Conservation (phyloP, 2,888 invertebrate genomes). For the Leptothorax acervorum region DNA sequence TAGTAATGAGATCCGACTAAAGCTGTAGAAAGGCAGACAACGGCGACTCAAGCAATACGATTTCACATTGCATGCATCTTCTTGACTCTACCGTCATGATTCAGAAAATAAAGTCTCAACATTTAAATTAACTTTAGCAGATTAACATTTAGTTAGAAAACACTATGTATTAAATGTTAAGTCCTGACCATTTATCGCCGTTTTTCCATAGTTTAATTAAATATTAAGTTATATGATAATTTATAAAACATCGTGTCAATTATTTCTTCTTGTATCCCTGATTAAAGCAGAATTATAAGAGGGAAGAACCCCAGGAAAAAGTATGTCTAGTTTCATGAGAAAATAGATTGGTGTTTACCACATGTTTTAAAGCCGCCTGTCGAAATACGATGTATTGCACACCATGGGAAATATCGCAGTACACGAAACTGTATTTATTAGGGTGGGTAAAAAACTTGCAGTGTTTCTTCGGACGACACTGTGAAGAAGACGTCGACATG, state of each 20-base stretch:
- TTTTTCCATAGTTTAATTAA: no score
- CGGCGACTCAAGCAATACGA: slow-evolving; percentile 32
- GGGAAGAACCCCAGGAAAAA: not conserved
- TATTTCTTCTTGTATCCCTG: not conserved
- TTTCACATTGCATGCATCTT: slow-evolving; percentile 40
- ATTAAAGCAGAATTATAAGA: not conserved
- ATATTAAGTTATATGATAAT: not conserved
- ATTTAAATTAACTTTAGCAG: not conserved
- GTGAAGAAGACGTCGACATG: not conserved
- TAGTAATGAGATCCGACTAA: slow-evolving; percentile 51
- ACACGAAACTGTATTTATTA: slow-evolving; percentile 29
- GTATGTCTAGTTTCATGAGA: not conserved
- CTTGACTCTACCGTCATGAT: slow-evolving; percentile 29
- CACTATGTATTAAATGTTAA: not conserved
- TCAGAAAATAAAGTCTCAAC: slow-evolving; percentile 7
- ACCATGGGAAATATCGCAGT: slow-evolving; percentile 17
- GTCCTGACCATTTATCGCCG: no score
- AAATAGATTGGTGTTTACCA: not conserved
- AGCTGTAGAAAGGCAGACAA: slow-evolving; percentile 32
- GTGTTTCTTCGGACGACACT: not conserved
- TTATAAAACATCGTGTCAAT: not conserved
- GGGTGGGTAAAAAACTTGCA: not conserved
- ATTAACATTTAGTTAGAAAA: not conserved
- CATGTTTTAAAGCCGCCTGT: slow-evolving; percentile 5
- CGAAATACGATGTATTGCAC: not conserved